These are phyloP conservation scores for Nemotelus pantherinus DNA, from an alignment of 2,888 invertebrate genomes.

Conservation along the genomic window DNA sequence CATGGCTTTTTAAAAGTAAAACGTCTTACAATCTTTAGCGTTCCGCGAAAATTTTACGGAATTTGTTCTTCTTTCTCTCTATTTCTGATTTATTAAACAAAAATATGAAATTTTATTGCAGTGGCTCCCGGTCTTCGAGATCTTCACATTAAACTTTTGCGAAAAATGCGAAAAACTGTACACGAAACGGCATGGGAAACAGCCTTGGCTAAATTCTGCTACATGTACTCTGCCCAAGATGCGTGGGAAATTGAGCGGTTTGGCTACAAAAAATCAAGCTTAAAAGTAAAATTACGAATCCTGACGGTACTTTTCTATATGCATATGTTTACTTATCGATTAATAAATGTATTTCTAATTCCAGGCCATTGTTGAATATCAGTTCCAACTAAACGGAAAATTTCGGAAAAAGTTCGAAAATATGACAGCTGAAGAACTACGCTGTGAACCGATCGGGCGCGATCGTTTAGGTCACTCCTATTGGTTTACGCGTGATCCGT, in stretches of 20 bases:
- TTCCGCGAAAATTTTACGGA: too few species aligned
- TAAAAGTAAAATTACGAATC: conserved; percentile 87
- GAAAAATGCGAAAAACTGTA: conserved; percentile 85
- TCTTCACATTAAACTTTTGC: conserved; percentile 87
- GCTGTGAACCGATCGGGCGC: conserved; percentile 88
- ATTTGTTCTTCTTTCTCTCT: too few species aligned
- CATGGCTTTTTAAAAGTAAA: not conserved
- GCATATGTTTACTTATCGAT: not conserved
- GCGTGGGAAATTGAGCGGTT: conserved; percentile 96
- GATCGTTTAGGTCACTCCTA: conserved; percentile 92
- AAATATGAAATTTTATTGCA: conserved; percentile 65
- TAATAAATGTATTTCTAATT: conserved; percentile 54
- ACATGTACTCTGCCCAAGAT: conserved; percentile 88
- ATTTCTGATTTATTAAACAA: too few species aligned
- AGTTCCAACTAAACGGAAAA: conserved; percentile 93
- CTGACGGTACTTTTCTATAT: conserved; percentile 76
- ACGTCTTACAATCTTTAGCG: not conserved
- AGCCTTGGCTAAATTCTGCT: conserved; percentile 88
- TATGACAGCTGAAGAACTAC: conserved; percentile 79
- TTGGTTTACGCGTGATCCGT: conserved; percentile 91
- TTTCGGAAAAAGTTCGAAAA: conserved; percentile 90
- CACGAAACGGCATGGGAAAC: conserved; percentile 91
- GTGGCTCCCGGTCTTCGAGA: conserved; percentile 85
- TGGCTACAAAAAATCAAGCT: conserved; percentile 91
- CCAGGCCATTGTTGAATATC: conserved; percentile 88